A percentile compares a stretch with the other conserved stretches of the same genome.
These are phyloP conservation scores for Chaetodon trifascialis DNA, from an alignment of 2,113 vertebrate genomes.

Conservation along the genomic window DNA sequence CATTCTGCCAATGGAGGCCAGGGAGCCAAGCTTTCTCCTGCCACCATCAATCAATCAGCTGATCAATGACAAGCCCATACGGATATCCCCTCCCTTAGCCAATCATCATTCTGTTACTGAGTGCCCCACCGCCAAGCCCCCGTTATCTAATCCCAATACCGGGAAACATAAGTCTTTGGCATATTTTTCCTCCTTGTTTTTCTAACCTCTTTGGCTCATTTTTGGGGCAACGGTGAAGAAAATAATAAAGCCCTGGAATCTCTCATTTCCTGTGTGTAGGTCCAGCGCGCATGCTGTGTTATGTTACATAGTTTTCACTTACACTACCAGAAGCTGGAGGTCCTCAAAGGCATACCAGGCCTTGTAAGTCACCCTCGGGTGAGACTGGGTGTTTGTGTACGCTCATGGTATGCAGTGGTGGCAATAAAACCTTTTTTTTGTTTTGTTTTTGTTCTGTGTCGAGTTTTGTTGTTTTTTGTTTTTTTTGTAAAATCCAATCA, in stretches of 20 bases:
- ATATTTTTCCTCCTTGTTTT: conserved; percentile 49
- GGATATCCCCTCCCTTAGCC: conserved; percentile 14
- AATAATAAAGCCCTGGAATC: conserved; percentile 62
- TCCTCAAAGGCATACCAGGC: conserved; percentile 62
- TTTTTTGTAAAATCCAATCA: conserved; percentile 45
- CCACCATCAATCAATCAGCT: conserved; percentile 51
- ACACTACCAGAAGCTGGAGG: conserved; percentile 38
- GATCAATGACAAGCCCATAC: conserved; percentile 31
- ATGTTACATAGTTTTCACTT: conserved; percentile 50
- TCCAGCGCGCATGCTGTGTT: conserved; percentile 45
- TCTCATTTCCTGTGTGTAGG: conserved; percentile 73
- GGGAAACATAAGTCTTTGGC: conserved; percentile 40
- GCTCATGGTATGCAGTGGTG: conserved; percentile 49
- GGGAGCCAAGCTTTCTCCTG: conserved; percentile 33
- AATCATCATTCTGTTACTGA: conserved; percentile 38
- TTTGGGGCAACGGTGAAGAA: conserved; percentile 37
- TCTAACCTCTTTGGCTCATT: conserved; percentile 49
- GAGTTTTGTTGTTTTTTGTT: conserved; percentile 2
- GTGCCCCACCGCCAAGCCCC: background rate
- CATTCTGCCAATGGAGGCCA: conserved; percentile 26
- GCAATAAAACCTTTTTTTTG: conserved; percentile 16
- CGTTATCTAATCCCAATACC: conserved; percentile 22
- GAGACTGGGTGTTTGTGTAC: conserved; percentile 41
- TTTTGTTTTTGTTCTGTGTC: conserved; percentile 2
- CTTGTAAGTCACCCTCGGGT: conserved; percentile 63